phyloP scores from a whole-genome alignment of 2,888 invertebrate species.

The Drosophila siamana region DNA sequence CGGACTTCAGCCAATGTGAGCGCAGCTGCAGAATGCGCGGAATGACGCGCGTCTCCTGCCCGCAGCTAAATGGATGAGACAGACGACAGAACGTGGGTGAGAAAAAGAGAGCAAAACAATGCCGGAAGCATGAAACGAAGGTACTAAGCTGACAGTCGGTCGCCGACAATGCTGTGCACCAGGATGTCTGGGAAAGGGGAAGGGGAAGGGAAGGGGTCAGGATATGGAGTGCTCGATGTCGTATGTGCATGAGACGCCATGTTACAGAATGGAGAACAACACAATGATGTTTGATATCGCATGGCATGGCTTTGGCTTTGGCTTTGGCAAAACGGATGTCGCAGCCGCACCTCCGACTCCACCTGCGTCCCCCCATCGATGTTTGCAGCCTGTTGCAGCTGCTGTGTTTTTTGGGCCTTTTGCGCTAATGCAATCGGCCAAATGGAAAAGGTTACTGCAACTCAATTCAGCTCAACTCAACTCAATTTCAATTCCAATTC shows the following conservation, averaged over 20 bases:
- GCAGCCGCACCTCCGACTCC: neutral
- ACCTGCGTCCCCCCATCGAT: too few relatives aligned
- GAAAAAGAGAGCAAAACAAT: constrained; percentile 17
- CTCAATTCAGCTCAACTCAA: neutral
- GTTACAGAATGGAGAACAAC: constrained; percentile 46
- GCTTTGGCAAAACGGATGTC: constrained; percentile 24
- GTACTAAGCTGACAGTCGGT: constrained; percentile 1
- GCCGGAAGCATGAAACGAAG: constrained; percentile 34
- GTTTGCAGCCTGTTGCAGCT: constrained; percentile 10
- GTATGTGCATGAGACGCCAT: constrained; percentile 33
- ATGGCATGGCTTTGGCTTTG: too few relatives aligned
- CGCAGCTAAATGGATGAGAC: constrained; percentile 88
- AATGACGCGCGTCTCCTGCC: constrained; percentile 98
- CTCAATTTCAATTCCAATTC: constrained; percentile 15
- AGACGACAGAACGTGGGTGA: too few relatives aligned
- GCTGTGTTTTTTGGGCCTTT: constrained; percentile 21
- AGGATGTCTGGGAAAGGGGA: too few relatives aligned
- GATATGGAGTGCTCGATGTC: neutral
- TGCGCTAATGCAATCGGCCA: constrained; percentile 49
- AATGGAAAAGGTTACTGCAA: constrained; percentile 23
- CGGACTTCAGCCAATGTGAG: constrained; percentile 97
- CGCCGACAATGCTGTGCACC: neutral
- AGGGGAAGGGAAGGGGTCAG: too few relatives aligned
- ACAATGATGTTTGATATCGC: constrained; percentile 58
- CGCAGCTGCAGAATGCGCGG: constrained; percentile 98